phyloP scores from a whole-genome alignment of 2,113 vertebrate species.

The Thunnus thynnus region DNA sequence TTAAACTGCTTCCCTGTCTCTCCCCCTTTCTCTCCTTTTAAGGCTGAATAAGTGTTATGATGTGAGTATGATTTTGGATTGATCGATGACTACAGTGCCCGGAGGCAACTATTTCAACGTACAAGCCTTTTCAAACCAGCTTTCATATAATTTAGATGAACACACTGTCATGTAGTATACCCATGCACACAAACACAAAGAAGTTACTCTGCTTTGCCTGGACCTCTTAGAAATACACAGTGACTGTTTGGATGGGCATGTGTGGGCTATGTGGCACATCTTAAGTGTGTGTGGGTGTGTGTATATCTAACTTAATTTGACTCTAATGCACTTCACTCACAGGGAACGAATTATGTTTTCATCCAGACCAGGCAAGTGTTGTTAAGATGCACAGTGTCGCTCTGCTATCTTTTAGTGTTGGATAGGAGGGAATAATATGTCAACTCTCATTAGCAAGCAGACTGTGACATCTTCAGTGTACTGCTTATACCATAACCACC shows the following conservation, averaged over 20 bases:
- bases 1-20: not conserved
- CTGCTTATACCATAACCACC: conserved; percentile 26
- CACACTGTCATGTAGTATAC: not conserved
- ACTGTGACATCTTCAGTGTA: conserved; percentile 51
- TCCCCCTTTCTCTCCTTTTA: not conserved
- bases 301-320: conserved; percentile 51
- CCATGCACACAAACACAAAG: not conserved
- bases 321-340: conserved; percentile 23
- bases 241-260: not conserved
- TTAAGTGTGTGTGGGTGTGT: conserved; percentile 19
- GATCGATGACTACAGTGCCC: conserved; percentile 40
- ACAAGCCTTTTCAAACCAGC: conserved; percentile 39
- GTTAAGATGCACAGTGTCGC: conserved; percentile 45
- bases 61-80: conserved; percentile 13
- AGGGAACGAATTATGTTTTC: conserved; percentile 31
- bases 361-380: conserved; percentile 35
- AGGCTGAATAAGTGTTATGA: conserved; percentile 26
- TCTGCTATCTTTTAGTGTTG: conserved; percentile 26
- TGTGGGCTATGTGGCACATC: not conserved
- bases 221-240: conserved; percentile 31
- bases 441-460: conserved; percentile 48
- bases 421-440: conserved; percentile 54
- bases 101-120: conserved; percentile 51
- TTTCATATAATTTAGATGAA: conserved; percentile 37
- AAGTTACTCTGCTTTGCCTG: conserved; percentile 30